Conservation (phyloP, 2,797 vertebrate species). For the Aulostomus chinensis region DNA sequence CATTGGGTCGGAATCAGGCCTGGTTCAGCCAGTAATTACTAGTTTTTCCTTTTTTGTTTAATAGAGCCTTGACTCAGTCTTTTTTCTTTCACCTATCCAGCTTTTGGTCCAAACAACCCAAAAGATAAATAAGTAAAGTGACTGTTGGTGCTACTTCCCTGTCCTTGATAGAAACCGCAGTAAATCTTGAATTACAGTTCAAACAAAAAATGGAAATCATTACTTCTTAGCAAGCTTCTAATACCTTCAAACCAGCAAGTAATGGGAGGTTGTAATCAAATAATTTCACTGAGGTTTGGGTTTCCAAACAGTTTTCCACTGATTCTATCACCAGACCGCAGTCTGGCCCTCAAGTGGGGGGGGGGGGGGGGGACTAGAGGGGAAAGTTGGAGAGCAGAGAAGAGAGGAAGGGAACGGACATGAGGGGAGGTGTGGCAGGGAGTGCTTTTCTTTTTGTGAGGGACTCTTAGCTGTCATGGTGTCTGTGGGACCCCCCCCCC, state of each 20-base stretch:
- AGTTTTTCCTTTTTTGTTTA: conserved; percentile 54
- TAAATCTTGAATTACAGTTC: conserved; percentile 61
- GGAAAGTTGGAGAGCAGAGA: conserved; percentile 7
- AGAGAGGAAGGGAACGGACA: conserved; percentile 10
- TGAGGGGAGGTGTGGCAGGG: conserved; percentile 6
- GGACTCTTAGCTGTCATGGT: no score
- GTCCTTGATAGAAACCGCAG: conserved; percentile 53
- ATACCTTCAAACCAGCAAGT: conserved; percentile 71
- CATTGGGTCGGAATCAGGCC: conserved; percentile 27
- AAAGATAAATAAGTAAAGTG: conserved; percentile 46
- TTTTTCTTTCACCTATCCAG: conserved; percentile 10
- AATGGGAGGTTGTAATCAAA: conserved; percentile 75
- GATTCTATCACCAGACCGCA: conserved; percentile 70
- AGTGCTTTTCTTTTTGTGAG: conserved; percentile 17
- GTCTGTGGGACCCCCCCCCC: conserved; percentile 12
- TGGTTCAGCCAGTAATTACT: conserved; percentile 19
- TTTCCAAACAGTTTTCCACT: conserved; percentile 75
- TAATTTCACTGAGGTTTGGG: conserved; percentile 72
- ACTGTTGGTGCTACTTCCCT: conserved; percentile 24
- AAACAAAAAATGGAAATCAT: conserved; percentile 76
- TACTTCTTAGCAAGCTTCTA: conserved; percentile 65
- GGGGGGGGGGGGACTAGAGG: conserved; percentile 4
- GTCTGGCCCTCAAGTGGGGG: conserved; percentile 54
- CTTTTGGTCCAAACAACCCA: conserved; percentile 31
- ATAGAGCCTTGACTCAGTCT: conserved; percentile 2